Base-by-base conservation (phyloP, 2,888 invertebrate genomes). In the Leucophenga montana region DNA sequence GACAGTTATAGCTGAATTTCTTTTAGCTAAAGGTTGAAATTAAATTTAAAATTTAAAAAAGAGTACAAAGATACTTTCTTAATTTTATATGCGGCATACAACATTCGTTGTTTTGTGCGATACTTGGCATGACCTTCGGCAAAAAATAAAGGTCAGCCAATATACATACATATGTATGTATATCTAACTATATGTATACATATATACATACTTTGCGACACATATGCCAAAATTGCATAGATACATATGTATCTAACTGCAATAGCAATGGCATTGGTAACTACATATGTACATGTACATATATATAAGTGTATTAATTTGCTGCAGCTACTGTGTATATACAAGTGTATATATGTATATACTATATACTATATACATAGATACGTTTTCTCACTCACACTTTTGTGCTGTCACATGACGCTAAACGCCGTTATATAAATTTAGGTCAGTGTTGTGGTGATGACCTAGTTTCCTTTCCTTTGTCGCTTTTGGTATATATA, bases 401-500 rank as follows among this genome's bases (percentile, higher is more conserved):
- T 14, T 22, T n/a, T 11, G 53, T 18, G 22, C 6, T 33, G 31
- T 27, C 66, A 50, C 50, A 46, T 65, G 50, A 31, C 48, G n/a
- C 9, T 16, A 53, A 22, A 13, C 27, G 33, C 16, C 59, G 33
- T 9, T 73, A 70, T 61, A 27, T 31, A 2, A 46, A 84, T 76
- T 77, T 81, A 73, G 82, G 82, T 82, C 82, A 82, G 78, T 85
- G 82, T 79, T 85, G 76, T 79, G 8, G 5, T 39, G 85, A 85
- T 39, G 85, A 85, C 82, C 82, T 61, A 82, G 80, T 82, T 82
- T 71, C 13, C 13, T 11, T 33, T 33, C 3, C 39, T 50, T 50
- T 50, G 16, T 6, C 50, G 16, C 50, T 50, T 50, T 50, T 44
- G 64, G n/a, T n/a, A n/a, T 53, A 57, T 46, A 31, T 22, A 1